Base-by-base conservation (phyloP, 2,113 vertebrate species). In the Epinephelus lanceolatus region DNA sequence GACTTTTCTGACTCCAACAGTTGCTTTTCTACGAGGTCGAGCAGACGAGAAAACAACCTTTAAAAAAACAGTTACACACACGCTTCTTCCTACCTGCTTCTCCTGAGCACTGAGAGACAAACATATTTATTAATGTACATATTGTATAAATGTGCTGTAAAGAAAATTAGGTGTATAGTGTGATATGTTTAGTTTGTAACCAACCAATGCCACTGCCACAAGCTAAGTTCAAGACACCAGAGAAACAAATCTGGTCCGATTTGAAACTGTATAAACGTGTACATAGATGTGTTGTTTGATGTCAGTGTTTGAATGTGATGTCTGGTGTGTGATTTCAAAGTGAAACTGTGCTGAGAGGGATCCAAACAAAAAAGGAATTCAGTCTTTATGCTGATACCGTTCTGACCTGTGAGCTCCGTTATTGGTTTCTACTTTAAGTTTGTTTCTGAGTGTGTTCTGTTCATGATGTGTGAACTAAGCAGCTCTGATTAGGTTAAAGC, bases 91-190 rank as follows among this genome's bases (percentile, higher is more conserved):
- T 53, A 17, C 62, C 71, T 70, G 71, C 27, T 63, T 25, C 59
- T 68, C 62, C 71, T 40, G 67, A 87, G 73, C 60, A 83, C 86
- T 60, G 65, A 87, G 62, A 66, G 10, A 90, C 33, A 78, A 69
- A 67, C 68, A 27, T 94, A 94, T 93, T 93, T 93, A 94, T 93
- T 92, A 2, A 67, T 94, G 92, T 91, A 91, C 0, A 94, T 91
- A 87, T n/a, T 93, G 86, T 93, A 83, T 7, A 79, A 40, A 70
- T 71, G 37, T 89, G 42, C 53, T 80, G 81, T 86, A 78, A 80
- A 88, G 5, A 52, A 15, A 68, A 57, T 17, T 56, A 75, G 71
- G 3, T 81, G 63, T 79, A 80, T 74, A 71, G 57, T 85, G 70
- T 23, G 47, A 76, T 37, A 37, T 71, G 74, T 86, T 57, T 80